A percentile compares a stretch with the other conserved stretches of the same genome.
Evolutionary conservation across 1,140 invertebrate genomes (phyloP).

Genomic region (Acyrthosiphon pisum): DNA sequence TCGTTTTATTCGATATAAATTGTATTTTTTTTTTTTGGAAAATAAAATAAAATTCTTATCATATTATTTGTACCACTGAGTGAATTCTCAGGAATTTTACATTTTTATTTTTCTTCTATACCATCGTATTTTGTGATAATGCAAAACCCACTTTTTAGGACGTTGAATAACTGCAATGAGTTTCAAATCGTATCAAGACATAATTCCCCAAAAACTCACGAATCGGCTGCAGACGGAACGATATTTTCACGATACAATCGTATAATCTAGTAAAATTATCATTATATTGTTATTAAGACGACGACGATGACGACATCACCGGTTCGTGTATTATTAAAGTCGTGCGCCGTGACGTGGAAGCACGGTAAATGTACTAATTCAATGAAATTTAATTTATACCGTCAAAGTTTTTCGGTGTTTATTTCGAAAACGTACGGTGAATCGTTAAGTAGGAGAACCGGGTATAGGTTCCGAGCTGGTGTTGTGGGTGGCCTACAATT

Average conservation of each 20-base stretch:
- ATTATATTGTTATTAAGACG: background rate
- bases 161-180: too few species aligned
- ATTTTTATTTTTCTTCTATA: background rate
- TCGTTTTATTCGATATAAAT: background rate
- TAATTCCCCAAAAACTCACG: background rate
- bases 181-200: background rate
- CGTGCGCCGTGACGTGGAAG: background rate
- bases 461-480: background rate
- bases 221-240: background rate
- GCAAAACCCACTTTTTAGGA: too few species aligned
- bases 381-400: conserved; percentile 16
- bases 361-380: background rate
- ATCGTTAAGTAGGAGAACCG: background rate
- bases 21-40: background rate
- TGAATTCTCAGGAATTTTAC: background rate
- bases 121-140: background rate
- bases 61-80: too few species aligned
- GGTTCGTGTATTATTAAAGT: background rate
- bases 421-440: conserved; percentile 3
- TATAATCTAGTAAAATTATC: background rate
- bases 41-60: background rate
- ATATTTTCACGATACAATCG: background rate
- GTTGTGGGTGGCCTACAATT: background rate
- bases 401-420: background rate
- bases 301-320: background rate